phyloP scores from a whole-genome alignment of 2,113 vertebrate genomes.

The Vidua chalybeata region DNA sequence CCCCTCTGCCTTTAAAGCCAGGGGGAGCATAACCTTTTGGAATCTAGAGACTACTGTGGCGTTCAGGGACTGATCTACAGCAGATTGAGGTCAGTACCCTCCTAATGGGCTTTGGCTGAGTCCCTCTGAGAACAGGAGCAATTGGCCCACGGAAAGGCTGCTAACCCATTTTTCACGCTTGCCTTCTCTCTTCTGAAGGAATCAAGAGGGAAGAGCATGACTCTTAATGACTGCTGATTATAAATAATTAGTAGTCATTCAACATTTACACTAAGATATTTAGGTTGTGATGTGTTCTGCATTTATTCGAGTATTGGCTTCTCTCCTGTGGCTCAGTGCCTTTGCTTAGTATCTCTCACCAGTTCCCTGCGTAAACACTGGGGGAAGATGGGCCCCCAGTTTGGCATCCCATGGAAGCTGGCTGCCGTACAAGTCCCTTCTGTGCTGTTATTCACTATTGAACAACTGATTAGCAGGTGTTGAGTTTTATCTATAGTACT shows the following conservation, averaged over 20 bases:
- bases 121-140: not conserved
- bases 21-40: not conserved
- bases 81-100: not conserved
- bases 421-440: not conserved
- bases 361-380: not conserved
- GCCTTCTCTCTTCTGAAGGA: not conserved
- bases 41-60: not conserved
- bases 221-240: constrained; percentile 39
- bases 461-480: not conserved
- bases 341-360: not conserved
- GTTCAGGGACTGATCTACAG: not conserved
- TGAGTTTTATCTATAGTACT: not conserved
- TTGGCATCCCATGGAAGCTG: not conserved
- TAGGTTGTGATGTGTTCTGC: not conserved
- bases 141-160: not conserved
- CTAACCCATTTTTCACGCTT: not conserved
- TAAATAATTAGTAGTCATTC: constrained; percentile 29
- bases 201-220: not conserved
- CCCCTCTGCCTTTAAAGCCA: not conserved
- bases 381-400: not conserved
- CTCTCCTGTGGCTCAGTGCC: not conserved
- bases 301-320: constrained; percentile 17
- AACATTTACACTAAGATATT: not conserved
- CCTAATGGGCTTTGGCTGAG: constrained; percentile 11
- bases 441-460: not conserved